phyloP scores from a whole-genome alignment of 2,113 vertebrate genomes.

The Typhlomys cinereus region DNA sequence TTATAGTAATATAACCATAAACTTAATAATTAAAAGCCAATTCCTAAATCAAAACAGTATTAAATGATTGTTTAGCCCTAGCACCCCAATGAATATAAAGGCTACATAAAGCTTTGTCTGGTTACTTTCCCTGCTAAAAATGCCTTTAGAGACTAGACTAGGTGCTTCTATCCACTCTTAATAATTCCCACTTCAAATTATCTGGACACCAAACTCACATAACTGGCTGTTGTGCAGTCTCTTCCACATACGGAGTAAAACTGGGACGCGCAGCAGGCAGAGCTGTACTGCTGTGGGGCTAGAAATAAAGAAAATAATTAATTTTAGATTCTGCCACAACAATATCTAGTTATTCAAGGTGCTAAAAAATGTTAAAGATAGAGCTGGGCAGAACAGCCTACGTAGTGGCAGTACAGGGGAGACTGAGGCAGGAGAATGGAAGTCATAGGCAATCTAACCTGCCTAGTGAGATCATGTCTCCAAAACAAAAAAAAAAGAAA shows the following conservation, averaged over 20 bases:
- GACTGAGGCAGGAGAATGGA: neutral
- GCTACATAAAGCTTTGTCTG: neutral
- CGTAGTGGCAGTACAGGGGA: neutral
- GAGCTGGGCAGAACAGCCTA: neutral
- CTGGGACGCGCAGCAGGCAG: conserved; percentile 74
- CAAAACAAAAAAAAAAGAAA: neutral
- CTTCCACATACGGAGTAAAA: conserved; percentile 95
- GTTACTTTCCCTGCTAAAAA: conserved; percentile 23
- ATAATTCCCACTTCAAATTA: neutral
- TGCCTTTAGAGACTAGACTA: neutral
- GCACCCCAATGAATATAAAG: neutral
- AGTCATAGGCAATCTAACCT: neutral
- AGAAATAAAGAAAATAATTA: conserved; percentile 78
- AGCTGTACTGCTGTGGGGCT: conserved; percentile 75
- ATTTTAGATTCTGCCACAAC: conserved; percentile 6
- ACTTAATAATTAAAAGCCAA: neutral
- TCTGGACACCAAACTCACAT: conserved; percentile 89
- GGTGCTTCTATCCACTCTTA: neutral
- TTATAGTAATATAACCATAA: conserved; percentile 24
- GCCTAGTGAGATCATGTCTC: neutral
- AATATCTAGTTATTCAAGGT: conserved; percentile 19
- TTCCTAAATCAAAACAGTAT: conserved; percentile 1
- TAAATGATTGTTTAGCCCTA: neutral
- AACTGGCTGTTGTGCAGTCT: conserved; percentile 89
- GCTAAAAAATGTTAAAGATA: conserved; percentile 15